Evolutionary conservation across 2,888 invertebrate species (phyloP).

Genomic region (Drosophila acutilabella): DNA sequence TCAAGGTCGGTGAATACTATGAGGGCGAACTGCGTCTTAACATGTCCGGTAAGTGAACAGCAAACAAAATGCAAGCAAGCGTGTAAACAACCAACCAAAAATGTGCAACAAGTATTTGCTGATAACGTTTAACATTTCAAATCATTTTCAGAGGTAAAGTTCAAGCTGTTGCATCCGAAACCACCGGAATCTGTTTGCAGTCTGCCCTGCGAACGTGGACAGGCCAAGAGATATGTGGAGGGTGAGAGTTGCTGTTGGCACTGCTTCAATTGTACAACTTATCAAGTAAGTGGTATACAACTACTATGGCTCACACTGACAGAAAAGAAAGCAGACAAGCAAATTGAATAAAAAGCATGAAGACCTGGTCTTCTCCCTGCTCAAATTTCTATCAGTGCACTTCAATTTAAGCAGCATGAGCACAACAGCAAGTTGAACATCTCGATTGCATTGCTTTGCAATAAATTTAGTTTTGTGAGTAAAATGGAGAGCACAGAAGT

Average conservation of each 20-base stretch:
- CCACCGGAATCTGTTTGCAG: constrained; percentile 96
- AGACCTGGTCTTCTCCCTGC: too few relatives aligned
- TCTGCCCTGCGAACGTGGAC: constrained; percentile 93
- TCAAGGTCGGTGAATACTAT: constrained; percentile 94
- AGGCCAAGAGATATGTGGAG: constrained; percentile 96
- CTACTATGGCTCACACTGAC: background rate
- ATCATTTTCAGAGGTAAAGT: constrained; percentile 90
- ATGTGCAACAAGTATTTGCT: constrained; percentile 14
- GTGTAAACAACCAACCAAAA: background rate
- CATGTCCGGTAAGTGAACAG: constrained; percentile 89
- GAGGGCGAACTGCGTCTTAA: constrained; percentile 93
- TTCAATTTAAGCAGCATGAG: background rate
- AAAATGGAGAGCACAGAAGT: background rate
- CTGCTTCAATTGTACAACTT: constrained; percentile 95
- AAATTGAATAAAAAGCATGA: too few relatives aligned
- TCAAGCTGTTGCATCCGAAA: constrained; percentile 91
- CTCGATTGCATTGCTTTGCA: constrained; percentile 33
- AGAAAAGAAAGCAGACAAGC: background rate
- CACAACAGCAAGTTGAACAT: constrained; percentile 9
- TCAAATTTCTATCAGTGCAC: background rate
- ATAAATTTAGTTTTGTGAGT: background rate
- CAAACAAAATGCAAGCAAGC: constrained; percentile 1
- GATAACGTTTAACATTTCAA: background rate
- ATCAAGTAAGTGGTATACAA: constrained; percentile 88
- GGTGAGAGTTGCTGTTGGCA: constrained; percentile 98